Base-by-base conservation (phyloP, 2,113 vertebrate species). In the Pollimyrus isidori region DNA sequence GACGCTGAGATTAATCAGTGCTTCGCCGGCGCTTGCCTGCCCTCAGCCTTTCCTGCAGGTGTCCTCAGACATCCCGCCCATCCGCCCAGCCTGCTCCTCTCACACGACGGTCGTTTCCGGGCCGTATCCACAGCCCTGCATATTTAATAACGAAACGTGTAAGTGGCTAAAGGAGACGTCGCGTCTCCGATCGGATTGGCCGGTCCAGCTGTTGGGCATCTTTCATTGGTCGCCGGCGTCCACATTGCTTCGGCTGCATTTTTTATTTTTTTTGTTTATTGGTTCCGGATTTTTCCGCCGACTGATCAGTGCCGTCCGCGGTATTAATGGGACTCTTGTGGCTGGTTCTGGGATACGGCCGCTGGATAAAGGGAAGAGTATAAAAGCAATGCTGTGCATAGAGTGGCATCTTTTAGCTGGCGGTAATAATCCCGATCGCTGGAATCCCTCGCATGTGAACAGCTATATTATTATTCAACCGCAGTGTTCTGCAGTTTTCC, bases 11-110 rank as follows among this genome's bases (percentile, higher is more conserved):
- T 87, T 87, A 58, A 87, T 87, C 56, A 19, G 87, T 15, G 39
- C 21, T 35, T 56, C 42, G 10, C 35, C 48, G 87, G 65, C 23
- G 39, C 73, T 90, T 52, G 39, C 52, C 58, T 26, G 26, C 45
- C 19, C 3, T n/a, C 53, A 46, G 56, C 45, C 89, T 89, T 90
- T 92, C 90, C 56, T 50, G 42, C 87, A 26, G 35, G 39, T 90
- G 53, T 42, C 87, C 88, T 65, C 42, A 89, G 15, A 86, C 50
- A 62, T 30, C 1, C 53, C 56, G 35, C 39, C 17, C 56, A 62
- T 62, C 86, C 19, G 30, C 6, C 53, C 53, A 6, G 39, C 52
- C 0, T 1, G 39, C 87, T 87, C 53, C 26, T 87, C 10, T 56
- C 17, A 87, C 13, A 87, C 48, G 87, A 65, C 87, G 46, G 53